Evolutionary conservation across 2,888 invertebrate genomes (phyloP), one percentile per base, ranked within the genome.

Genomic region (Drosophila kuntzei): DNA sequence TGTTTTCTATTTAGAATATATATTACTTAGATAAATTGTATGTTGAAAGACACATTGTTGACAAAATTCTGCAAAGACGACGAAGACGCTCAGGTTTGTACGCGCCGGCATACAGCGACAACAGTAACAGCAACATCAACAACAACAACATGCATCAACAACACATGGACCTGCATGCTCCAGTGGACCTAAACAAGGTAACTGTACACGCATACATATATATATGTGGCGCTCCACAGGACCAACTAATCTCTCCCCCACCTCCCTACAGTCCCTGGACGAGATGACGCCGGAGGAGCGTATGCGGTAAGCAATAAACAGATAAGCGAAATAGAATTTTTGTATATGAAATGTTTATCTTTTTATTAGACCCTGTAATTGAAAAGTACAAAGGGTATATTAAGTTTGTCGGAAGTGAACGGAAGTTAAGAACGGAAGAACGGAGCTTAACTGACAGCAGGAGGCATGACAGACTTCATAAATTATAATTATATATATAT

Each of bases 261-360:
- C 29, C 12, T 25, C 46, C 47, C n/a, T 29, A 7, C 92, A 96
- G 96, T 95, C 95, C 44, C 93, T 95, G 80, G 95, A 95, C 59
- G 95, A 96, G 80, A 92, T 97, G 92, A 95, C 95, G n/a, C 93
- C 94, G 5, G 96, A 96, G 77, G 96, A 96, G 91, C 95, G 95
- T 93, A 93, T 95, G 93, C 95, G 96, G 96, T 95, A 92, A 91
- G 79, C 57, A n/a, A 22, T 16, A n/a, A 12, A 12, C 2, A 6
- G 20, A 11, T 25, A 2, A 44, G 14, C 18, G 6, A 41, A 29
- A 32, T 7, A 12, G 9, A 20, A 8, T 11, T 20, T 11, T 20
- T 11, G 7, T 20, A 12, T 14, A 27, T 11, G 11, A 11, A 9
- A 27, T 22, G 20, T 8, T 37, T 37, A 37, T 37, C 37, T 39